These are phyloP conservation scores for Amphipoea lucens DNA, from an alignment of 2,888 invertebrate species.

Conservation along the genomic window DNA sequence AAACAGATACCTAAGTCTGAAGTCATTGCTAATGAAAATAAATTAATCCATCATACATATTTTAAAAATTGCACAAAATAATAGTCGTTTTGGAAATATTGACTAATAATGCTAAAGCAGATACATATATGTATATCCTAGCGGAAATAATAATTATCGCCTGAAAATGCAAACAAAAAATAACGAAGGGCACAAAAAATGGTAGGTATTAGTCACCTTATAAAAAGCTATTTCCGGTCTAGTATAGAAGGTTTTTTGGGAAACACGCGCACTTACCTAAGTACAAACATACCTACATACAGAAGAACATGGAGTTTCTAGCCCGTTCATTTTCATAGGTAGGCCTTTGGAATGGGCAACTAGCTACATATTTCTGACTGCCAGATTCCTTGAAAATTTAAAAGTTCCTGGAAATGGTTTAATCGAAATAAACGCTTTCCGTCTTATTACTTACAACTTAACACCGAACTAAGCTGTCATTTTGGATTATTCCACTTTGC, in stretches of 20 bases:
- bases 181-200: background rate
- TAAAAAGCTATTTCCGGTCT: background rate
- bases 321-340: background rate
- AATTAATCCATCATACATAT: background rate
- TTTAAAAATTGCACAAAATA: background rate
- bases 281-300: background rate
- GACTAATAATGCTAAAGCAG: background rate
- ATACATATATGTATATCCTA: background rate
- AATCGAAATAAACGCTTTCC: too few relatives aligned
- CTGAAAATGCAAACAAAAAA: background rate
- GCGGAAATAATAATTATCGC: background rate
- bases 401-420: background rate
- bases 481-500: too few relatives aligned
- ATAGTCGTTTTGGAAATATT: background rate
- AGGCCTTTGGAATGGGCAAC: background rate
- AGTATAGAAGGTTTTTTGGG: background rate
- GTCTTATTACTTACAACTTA: too few relatives aligned
- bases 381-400: background rate
- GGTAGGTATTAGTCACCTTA: background rate
- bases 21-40: background rate
- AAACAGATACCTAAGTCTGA: too few relatives aligned
- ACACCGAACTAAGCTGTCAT: too few relatives aligned
- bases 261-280: background rate
- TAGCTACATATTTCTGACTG: background rate
- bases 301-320: background rate